Evolutionary conservation across 2,113 vertebrate genomes (phyloP), one percentile per base, ranked within the genome.

Genomic region (Mobula hypostoma): DNA sequence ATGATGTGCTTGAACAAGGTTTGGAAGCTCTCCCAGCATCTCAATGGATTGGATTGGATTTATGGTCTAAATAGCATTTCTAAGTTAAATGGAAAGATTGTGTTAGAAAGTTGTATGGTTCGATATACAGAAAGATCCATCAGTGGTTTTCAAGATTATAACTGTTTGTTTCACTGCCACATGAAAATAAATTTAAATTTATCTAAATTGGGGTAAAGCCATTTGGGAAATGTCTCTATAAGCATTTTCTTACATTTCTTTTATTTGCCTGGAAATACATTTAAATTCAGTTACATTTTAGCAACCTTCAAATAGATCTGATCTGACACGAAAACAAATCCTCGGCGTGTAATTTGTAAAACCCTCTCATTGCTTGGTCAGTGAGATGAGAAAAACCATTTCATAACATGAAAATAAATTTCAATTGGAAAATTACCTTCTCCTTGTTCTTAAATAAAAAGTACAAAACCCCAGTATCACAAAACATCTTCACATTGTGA

Each of bases 71-170:
- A 96, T 95, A 95, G 94, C 95, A 94, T 96, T 80, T 94, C 95
- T 96, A 96, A 96, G 95, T 94, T 91, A 94, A 77, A 94, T 93
- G 40, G 56, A 95, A 96, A 95, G 96, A 94, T 95, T 95, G 95
- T 15, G 32, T 32, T 32, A 32, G 61, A 61, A 66, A 90, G 63
- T 90, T 68, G 12, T 68, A 17, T n/a, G 32, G n/a, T 68, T 90
- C 27, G n/a, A 7, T 19, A 32, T 63, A 66, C 66, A 66, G 58
- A 66, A 32, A 90, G 1, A 63, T 32, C 85, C 85, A 88, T 90
- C 61, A 90, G 29, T 32, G 15, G 14, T 29, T 32, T 7, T 90
- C n/a, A 19, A 32, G 56, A 14, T 4, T n/a, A 27, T 27, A 19
- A 12, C 6, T 32, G 24, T 61, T 87, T 66, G 7, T 68, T 61